Conservation (phyloP, 2,888 invertebrate genomes). For the Hyppa rectilinea region DNA sequence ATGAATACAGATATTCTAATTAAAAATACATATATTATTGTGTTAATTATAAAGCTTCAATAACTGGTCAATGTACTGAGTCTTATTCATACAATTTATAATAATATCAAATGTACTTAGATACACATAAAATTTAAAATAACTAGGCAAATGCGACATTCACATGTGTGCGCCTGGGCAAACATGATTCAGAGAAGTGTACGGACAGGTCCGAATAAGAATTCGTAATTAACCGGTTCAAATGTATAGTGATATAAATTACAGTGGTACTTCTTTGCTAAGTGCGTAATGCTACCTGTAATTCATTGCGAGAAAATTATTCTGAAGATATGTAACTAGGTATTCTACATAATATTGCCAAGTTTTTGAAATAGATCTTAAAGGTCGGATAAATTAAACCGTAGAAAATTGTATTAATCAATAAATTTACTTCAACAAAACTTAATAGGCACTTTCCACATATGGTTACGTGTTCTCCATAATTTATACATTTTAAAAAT, state of each 20-base stretch:
- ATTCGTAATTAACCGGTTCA: slow-evolving; percentile 50
- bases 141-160: slow-evolving; percentile 69
- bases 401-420: not conserved
- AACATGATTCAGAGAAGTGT: slow-evolving; percentile 59
- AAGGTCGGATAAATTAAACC: not conserved
- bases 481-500: slow-evolving; percentile 32
- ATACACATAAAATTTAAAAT: slow-evolving; percentile 67
- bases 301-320: slow-evolving; percentile 39
- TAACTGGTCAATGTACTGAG: slow-evolving; percentile 35
- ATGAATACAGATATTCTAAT: slow-evolving; percentile 59
- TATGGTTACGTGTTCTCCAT: slow-evolving; percentile 13
- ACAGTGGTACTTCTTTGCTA: slow-evolving; percentile 48
- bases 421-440: slow-evolving; percentile 14
- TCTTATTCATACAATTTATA: slow-evolving; percentile 35
- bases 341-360: not conserved
- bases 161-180: slow-evolving; percentile 67
- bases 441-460: not conserved
- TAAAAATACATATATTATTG: slow-evolving; percentile 44
- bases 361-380: not conserved
- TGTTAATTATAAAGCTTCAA: slow-evolving; percentile 54
- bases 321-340: slow-evolving; percentile 14
- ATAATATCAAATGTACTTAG: slow-evolving; percentile 65
- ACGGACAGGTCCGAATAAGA: slow-evolving; percentile 47
- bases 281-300: slow-evolving; percentile 39
- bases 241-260: slow-evolving; percentile 51